Base-by-base conservation (phyloP, 2,888 invertebrate species). In the Scaptomyza cyrtandrae region DNA sequence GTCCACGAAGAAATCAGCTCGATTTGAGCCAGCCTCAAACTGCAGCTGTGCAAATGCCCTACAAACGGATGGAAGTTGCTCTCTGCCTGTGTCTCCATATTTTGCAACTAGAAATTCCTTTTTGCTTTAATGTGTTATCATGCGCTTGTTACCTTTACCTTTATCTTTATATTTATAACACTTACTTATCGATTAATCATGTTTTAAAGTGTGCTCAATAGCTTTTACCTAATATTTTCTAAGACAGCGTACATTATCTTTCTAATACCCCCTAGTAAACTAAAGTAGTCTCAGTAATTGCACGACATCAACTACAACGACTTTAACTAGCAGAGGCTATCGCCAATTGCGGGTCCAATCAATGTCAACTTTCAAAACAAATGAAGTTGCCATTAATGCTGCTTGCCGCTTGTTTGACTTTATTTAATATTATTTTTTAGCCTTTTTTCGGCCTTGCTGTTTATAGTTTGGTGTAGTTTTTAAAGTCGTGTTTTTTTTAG, bases 311-410 rank as follows among this genome's bases (percentile, higher is more conserved):
- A 27, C 27, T 29, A n/a, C 49, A 50, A 49, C 35, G 9, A 45
- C 31, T 19, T 49, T 13, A n/a, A 16, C 27, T 39, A 43, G 43
- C 58, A 55, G 50, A 46, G 71, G 45, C 45, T 68, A 65, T 72
- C 53, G 78, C 78, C 86, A 80, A 80, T 88, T 88, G 88, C 63
- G 84, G 80, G 73, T 69, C 86, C 85, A 88, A 89, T 88, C 89
- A 88, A 88, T 88, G 88, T 88, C 89, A 89, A 75, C 85, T 85
- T 80, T 82, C 82, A 80, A 80, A 82, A 69, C 82, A 82, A 85
- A 89, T 88, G 80, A 84, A 86, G 87, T 82, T 87, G 75, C 78
- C 71, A 74, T 75, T 86, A 82, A 89, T 71, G 80, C 62, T 33
- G 62, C 50, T 65, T 69, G 80, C 62, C 37, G 62, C 50, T 65